Conservation (phyloP, 2,888 invertebrate genomes). For the Odiellus spinosus region DNA sequence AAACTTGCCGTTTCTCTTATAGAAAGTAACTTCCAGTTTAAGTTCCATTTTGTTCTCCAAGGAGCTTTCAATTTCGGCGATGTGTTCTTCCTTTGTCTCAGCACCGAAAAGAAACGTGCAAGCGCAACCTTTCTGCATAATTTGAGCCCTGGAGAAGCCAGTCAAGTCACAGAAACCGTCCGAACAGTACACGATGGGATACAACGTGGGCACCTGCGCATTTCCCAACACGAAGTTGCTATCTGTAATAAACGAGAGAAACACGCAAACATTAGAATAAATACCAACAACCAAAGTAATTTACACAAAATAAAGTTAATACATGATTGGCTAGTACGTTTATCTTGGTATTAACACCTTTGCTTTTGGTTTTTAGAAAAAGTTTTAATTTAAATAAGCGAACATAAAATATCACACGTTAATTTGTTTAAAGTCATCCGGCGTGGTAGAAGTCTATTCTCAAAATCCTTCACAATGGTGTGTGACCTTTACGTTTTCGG, state of each 20-base stretch:
- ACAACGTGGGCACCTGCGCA: constrained; percentile 68
- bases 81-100: constrained; percentile 76
- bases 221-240: constrained; percentile 92
- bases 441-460: too few species aligned
- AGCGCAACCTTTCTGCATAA: constrained; percentile 91
- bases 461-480: too few species aligned
- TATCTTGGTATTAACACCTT: too few species aligned
- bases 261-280: constrained; percentile 1
- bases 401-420: too few species aligned
- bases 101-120: constrained; percentile 86
- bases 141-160: constrained; percentile 79
- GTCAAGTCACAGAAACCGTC: constrained; percentile 94
- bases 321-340: too few species aligned
- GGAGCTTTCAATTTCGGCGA: constrained; percentile 71
- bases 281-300: too few species aligned
- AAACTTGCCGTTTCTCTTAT: constrained; percentile 82
- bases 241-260: constrained; percentile 53
- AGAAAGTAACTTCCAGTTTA: constrained; percentile 83
- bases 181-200: constrained; percentile 90
- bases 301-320: too few species aligned
- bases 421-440: too few species aligned
- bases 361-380: too few species aligned
- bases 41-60: constrained; percentile 78
- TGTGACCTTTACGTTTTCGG: too few species aligned
- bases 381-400: too few species aligned